phyloP scores from a whole-genome alignment of 2,797 vertebrate genomes.

The Rhinophrynus dorsalis region DNA sequence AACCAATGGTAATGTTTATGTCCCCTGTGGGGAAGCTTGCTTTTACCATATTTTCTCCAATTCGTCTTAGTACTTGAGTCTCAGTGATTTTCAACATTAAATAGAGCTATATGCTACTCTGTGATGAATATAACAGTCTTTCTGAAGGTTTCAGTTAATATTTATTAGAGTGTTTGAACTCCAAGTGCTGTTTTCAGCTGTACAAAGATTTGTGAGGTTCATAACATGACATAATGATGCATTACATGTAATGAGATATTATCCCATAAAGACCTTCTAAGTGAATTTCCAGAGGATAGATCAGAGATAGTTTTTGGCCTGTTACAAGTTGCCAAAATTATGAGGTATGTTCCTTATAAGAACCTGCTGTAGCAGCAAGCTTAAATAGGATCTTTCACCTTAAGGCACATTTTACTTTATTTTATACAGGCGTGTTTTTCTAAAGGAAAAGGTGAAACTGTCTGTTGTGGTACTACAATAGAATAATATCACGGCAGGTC shows the following conservation, averaged over 20 bases:
- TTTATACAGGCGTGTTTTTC: no score
- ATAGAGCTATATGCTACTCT: neutral
- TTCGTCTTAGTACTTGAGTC: no score
- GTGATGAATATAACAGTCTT: slow-evolving; percentile 2
- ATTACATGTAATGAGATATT: slow-evolving; percentile 49
- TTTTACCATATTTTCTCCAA: no score
- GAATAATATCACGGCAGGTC: no score
- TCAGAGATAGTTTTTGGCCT: slow-evolving; percentile 33
- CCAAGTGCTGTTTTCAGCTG: neutral
- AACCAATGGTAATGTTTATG: no score
- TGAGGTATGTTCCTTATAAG: slow-evolving; percentile 18
- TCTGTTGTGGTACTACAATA: no score
- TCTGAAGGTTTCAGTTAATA: slow-evolving; percentile 43
- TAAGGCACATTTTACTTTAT: no score
- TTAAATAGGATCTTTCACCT: no score
- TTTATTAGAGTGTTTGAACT: slow-evolving; percentile 15
- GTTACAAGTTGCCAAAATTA: slow-evolving; percentile 15
- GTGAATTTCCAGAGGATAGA: slow-evolving; percentile 53
- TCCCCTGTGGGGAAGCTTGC: no score
- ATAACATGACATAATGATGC: slow-evolving; percentile 49
- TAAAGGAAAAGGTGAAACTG: no score
- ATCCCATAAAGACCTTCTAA: slow-evolving; percentile 52
- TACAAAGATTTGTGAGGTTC: slow-evolving; percentile 12
- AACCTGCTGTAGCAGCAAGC: neutral
- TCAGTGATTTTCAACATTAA: no score